phyloP scores from a whole-genome alignment of 2,113 vertebrate species.

The Paramormyrops kingsleyae region DNA sequence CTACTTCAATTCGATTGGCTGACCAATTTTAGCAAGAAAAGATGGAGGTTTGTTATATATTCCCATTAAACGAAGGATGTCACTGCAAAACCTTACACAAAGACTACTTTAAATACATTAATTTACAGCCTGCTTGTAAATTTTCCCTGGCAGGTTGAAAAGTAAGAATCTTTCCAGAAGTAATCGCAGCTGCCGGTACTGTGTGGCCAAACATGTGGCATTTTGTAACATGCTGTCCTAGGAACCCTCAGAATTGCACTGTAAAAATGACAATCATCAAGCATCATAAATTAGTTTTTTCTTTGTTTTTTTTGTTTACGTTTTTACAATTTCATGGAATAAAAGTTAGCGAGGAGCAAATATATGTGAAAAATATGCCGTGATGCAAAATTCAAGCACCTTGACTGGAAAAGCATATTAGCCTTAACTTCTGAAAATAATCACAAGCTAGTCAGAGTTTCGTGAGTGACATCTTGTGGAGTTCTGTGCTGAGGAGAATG shows the following conservation, averaged over 20 bases:
- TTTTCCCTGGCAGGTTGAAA: neutral
- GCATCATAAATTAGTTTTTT: neutral
- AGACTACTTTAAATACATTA: slow-evolving; percentile 15
- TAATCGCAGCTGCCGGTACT: neutral
- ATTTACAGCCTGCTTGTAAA: neutral
- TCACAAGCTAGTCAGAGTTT: slow-evolving; percentile 59
- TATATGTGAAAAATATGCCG: slow-evolving; percentile 51
- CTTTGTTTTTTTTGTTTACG: neutral
- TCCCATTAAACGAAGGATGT: neutral
- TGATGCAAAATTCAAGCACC: slow-evolving; percentile 66
- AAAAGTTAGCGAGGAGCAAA: neutral
- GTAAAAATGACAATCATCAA: neutral
- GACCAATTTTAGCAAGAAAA: neutral
- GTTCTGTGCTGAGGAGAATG: slow-evolving; percentile 90
- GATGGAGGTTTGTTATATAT: slow-evolving; percentile 6
- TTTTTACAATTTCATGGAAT: neutral
- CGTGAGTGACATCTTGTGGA: slow-evolving; percentile 77
- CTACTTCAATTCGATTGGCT: neutral
- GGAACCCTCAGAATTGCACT: neutral
- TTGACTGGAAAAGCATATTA: slow-evolving; percentile 63
- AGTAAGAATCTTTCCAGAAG: slow-evolving; percentile 1
- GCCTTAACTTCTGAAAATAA: slow-evolving; percentile 57
- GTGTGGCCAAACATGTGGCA: neutral
- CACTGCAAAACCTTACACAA: neutral
- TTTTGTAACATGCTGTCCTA: neutral